Conservation (phyloP, 2,888 invertebrate genomes). For the Heliconius aoede region DNA sequence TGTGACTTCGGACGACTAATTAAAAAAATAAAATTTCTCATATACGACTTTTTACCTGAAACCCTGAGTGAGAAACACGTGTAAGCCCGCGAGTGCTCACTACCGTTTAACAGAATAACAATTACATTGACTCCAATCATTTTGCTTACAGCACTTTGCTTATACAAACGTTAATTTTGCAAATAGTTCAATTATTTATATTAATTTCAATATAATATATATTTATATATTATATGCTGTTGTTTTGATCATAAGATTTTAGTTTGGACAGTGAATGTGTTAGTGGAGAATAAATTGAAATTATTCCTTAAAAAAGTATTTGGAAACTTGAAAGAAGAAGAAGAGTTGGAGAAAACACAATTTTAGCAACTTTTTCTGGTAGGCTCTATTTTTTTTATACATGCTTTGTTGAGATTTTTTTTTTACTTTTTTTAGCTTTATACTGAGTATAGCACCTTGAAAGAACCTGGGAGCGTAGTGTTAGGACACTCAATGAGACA, state of each 20-base stretch:
- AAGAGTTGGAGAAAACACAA: not conserved
- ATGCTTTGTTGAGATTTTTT: not conserved
- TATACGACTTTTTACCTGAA: not conserved
- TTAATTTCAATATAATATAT: not conserved
- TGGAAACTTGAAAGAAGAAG: not conserved
- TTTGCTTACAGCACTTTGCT: not conserved
- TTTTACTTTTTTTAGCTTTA: not conserved
- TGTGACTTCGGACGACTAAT: too few relatives aligned
- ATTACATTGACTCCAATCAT: not conserved
- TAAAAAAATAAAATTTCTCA: not conserved
- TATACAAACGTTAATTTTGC: conserved; percentile 5
- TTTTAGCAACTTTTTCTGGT: not conserved
- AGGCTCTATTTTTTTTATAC: not conserved
- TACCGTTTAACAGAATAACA: not conserved
- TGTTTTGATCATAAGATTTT: not conserved
- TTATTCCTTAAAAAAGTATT: not conserved
- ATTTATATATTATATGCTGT: not conserved
- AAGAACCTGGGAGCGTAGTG: too few relatives aligned
- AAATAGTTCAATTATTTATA: not conserved
- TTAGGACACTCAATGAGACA: too few relatives aligned
- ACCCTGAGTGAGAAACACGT: conserved; percentile 1
- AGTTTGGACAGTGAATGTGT: not conserved
- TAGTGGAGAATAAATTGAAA: not conserved
- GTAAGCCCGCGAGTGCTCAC: not conserved
- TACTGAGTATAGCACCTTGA: too few relatives aligned